These are phyloP conservation scores for Agrotis clavis DNA, from an alignment of 2,888 invertebrate genomes.

Conservation along the genomic window DNA sequence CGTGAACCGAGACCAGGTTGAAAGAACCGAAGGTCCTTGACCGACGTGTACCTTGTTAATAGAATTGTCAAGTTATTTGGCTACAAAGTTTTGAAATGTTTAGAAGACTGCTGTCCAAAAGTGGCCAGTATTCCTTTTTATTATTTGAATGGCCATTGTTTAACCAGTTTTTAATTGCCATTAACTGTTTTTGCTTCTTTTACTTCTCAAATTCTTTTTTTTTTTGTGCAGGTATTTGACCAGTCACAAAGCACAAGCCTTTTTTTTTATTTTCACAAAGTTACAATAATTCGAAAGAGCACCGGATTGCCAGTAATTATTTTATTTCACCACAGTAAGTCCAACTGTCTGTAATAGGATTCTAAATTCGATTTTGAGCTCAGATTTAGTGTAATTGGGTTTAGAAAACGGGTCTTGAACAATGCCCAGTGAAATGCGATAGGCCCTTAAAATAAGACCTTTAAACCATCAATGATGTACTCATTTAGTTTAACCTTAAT, in stretches of 20 bases:
- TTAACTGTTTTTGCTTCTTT: not conserved
- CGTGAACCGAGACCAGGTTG: conserved; percentile 49
- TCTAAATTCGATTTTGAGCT: not conserved
- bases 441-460: not conserved
- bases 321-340: not conserved
- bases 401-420: not conserved
- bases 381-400: not conserved
- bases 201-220: not conserved
- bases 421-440: not conserved
- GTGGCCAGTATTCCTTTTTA: not conserved
- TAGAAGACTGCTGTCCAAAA: not conserved
- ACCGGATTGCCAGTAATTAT: not conserved
- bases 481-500: not conserved
- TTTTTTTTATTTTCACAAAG: not conserved
- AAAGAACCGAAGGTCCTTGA: conserved; percentile 56
- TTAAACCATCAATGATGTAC: not conserved
- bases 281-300: not conserved
- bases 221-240: not conserved
- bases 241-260: no score
- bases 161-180: no score
- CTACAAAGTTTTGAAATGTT: conserved; percentile 14
- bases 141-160: no score
- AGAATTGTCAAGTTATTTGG: conserved; percentile 11
- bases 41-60: conserved; percentile 41
- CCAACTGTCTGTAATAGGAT: not conserved